Evolutionary conservation across 2,888 invertebrate species (phyloP).

Genomic region (Phaonia tiefii): DNA sequence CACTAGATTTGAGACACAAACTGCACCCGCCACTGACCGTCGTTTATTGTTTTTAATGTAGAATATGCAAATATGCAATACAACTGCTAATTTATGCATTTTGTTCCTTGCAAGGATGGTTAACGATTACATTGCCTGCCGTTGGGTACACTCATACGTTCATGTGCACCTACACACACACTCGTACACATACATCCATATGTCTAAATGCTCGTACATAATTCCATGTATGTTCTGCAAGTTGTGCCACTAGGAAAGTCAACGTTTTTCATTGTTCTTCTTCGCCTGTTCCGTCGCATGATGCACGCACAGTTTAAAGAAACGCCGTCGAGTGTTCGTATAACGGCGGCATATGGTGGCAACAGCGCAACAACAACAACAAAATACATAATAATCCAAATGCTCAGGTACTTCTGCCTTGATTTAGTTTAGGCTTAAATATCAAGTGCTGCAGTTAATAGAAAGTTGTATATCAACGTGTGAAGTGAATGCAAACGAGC

Average conservation of each 20-base stretch:
- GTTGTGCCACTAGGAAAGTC: slow-evolving; percentile 10
- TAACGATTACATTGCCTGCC: slow-evolving; percentile 45
- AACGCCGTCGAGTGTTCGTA: neutral
- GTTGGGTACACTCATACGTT: neutral
- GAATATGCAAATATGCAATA: slow-evolving; percentile 21
- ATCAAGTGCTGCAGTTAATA: slow-evolving; percentile 54
- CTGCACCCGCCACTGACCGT: slow-evolving; percentile 1
- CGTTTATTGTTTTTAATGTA: neutral
- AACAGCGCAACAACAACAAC: slow-evolving; percentile 1
- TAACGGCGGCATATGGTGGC: neutral
- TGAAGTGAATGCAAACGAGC: slow-evolving; percentile 32
- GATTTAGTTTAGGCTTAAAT: slow-evolving; percentile 56
- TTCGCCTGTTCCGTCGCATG: slow-evolving; percentile 36
- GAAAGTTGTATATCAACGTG: slow-evolving; percentile 51
- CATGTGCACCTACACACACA: neutral
- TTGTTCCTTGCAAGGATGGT: slow-evolving; percentile 50
- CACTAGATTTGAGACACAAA: too few relatives aligned
- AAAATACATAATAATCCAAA: slow-evolving; percentile 45
- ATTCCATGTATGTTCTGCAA: neutral
- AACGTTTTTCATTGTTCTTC: slow-evolving; percentile 4
- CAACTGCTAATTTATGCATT: slow-evolving; percentile 64
- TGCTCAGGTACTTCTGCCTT: slow-evolving; percentile 25
- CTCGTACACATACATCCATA: neutral
- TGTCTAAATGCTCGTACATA: neutral
- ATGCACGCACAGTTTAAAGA: slow-evolving; percentile 53